Conservation (phyloP, 2,113 vertebrate genomes). For the Prietella phreatophila region DNA sequence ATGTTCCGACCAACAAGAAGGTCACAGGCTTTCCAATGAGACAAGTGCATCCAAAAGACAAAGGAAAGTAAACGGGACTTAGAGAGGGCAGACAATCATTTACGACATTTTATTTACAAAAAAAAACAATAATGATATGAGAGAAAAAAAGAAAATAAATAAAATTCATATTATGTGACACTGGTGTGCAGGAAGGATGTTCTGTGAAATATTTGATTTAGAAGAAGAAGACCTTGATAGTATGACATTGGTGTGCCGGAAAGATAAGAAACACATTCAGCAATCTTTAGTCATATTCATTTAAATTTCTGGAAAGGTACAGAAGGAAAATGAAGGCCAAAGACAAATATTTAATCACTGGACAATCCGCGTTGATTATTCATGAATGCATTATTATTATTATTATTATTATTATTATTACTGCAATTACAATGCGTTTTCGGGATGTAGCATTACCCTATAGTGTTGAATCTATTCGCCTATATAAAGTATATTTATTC, state of each 20-base stretch:
- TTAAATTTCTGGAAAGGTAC: background rate
- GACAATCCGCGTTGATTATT: background rate
- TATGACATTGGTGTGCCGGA: background rate
- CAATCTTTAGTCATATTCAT: background rate
- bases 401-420: background rate
- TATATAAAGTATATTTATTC: background rate
- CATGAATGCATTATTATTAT: background rate
- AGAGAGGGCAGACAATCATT: background rate
- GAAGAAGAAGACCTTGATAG: background rate
- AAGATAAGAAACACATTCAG: background rate
- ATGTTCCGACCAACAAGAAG: constrained; percentile 15
- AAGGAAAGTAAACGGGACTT: constrained; percentile 1
- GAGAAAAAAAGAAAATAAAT: background rate
- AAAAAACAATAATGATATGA: background rate
- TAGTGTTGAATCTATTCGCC: background rate
- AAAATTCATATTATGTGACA: background rate
- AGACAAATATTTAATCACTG: background rate
- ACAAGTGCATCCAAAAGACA: background rate
- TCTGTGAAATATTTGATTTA: background rate
- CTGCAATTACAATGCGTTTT: background rate
- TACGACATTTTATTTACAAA: constrained; percentile 12
- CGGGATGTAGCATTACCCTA: background rate
- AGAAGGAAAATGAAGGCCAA: background rate
- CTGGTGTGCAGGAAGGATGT: background rate
- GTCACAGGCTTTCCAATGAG: constrained; percentile 15